phyloP scores from a whole-genome alignment of 2,888 invertebrate species.

The Caenorhabditis parvicauda region DNA sequence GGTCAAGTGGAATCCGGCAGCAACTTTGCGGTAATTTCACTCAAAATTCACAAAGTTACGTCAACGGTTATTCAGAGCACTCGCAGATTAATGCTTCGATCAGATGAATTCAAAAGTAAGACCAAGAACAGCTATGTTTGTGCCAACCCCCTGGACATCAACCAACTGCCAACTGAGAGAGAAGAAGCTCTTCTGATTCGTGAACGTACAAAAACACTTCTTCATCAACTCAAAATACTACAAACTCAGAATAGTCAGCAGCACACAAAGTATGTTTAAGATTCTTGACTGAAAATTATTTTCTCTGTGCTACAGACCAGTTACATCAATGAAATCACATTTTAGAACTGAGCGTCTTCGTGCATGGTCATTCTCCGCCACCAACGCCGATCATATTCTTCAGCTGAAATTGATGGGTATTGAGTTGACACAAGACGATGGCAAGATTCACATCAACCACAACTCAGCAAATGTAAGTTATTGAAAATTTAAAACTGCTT shows the following conservation, averaged over 20 bases:
- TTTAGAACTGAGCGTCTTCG: conserved; percentile 53
- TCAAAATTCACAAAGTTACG: not conserved
- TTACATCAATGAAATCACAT: too few species aligned
- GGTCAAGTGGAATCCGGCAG: conserved; percentile 10
- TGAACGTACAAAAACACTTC: conserved; percentile 37
- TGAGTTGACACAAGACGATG: conserved; percentile 83
- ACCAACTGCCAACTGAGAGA: conserved; percentile 21
- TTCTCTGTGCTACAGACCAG: too few species aligned
- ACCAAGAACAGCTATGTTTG: conserved; percentile 21
- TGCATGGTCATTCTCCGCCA: conserved; percentile 70
- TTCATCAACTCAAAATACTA: conserved; percentile 28
- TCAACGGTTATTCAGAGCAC: conserved; percentile 9
- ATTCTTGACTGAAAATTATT: too few species aligned
- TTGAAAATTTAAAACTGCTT: too few species aligned
- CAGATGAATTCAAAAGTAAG: conserved; percentile 24
- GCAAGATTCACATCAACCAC: conserved; percentile 86
- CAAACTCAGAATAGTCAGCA: conserved; percentile 2
- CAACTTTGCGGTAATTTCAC: conserved; percentile 1
- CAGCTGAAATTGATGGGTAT: conserved; percentile 91
- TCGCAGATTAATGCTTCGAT: conserved; percentile 22
- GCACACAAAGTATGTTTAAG: too few species aligned
- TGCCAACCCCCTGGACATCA: conserved; percentile 32
- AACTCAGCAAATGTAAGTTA: conserved; percentile 75
- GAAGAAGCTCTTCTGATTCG: conserved; percentile 34
- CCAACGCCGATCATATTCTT: conserved; percentile 82